These are phyloP conservation scores for Prionailurus bengalensis DNA, from an alignment of 2,113 vertebrate genomes.

Conservation along the genomic window DNA sequence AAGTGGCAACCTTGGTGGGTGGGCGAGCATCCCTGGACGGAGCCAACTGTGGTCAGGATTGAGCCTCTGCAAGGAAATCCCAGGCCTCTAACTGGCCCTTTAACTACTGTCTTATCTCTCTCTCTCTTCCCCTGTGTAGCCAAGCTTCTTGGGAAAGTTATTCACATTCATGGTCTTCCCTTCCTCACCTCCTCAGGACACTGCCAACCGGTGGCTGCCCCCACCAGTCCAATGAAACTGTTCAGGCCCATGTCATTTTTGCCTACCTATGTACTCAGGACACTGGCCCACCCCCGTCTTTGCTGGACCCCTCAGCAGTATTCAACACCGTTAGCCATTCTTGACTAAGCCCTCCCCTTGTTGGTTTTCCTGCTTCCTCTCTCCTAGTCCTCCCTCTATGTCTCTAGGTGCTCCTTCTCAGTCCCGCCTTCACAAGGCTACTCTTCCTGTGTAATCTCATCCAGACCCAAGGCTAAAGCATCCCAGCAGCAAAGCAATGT, in stretches of 20 bases:
- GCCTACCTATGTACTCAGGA: background rate
- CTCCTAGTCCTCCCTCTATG: background rate
- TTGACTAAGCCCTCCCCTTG: background rate
- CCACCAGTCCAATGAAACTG: background rate
- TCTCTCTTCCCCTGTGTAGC: background rate
- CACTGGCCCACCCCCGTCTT: background rate
- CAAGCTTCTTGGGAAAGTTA: slow-evolving; percentile 60
- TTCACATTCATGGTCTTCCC: background rate
- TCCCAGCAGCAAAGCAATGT: background rate
- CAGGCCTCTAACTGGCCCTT: slow-evolving; percentile 5
- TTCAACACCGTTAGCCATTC: background rate
- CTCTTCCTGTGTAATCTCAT: background rate
- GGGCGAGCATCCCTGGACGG: slow-evolving; percentile 28
- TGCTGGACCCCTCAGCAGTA: background rate
- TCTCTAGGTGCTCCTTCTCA: background rate
- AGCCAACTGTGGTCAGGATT: slow-evolving; percentile 64
- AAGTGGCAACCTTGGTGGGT: slow-evolving; percentile 42
- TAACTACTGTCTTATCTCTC: slow-evolving; percentile 64
- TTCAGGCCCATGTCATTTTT: background rate
- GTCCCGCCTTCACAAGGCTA: background rate
- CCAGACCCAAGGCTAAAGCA: background rate
- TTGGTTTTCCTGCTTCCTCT: background rate
- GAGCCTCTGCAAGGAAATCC: slow-evolving; percentile 56
- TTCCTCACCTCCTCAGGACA: slow-evolving; percentile 9
- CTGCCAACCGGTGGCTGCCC: background rate